A percentile compares a stretch with the other conserved stretches of the same genome.
Conservation (phyloP, 1,140 invertebrate genomes). For the Anastrepha ludens region DNA sequence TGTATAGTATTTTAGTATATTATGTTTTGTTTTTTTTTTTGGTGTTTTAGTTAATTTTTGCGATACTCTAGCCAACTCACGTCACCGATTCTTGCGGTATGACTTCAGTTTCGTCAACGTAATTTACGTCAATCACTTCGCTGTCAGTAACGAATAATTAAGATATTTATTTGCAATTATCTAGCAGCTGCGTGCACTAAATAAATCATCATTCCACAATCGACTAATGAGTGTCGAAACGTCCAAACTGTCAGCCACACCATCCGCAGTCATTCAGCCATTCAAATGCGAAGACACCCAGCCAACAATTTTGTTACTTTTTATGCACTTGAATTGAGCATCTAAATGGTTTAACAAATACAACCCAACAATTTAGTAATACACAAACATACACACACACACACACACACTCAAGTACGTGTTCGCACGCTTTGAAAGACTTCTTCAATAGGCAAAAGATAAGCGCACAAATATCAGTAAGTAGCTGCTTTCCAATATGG, state of each 20-base stretch:
- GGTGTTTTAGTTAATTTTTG: too few species aligned
- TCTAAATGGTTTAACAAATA: conserved; percentile 31
- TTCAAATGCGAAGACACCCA: neutral
- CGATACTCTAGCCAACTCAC: too few species aligned
- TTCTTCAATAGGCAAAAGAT: conserved; percentile 18
- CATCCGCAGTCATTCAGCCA: neutral
- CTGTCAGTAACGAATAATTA: conserved; percentile 42
- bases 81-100: too few species aligned
- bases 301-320: neutral
- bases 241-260: conserved; percentile 40
- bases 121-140: conserved; percentile 35
- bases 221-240: conserved; percentile 47
- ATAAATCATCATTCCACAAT: conserved; percentile 47
- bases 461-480: conserved; percentile 19
- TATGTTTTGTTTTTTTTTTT: too few species aligned
- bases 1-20: too few species aligned
- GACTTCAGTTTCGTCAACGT: too few species aligned
- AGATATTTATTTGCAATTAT: conserved; percentile 51
- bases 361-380: neutral
- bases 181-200: conserved; percentile 49
- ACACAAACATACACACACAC: neutral
- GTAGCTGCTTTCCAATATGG: conserved; percentile 9
- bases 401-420: neutral
- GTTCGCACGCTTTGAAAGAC: neutral
- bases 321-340: neutral